Evolutionary conservation across 2,113 vertebrate species (phyloP).

Genomic region (Nothocercus nigrocapillus): DNA sequence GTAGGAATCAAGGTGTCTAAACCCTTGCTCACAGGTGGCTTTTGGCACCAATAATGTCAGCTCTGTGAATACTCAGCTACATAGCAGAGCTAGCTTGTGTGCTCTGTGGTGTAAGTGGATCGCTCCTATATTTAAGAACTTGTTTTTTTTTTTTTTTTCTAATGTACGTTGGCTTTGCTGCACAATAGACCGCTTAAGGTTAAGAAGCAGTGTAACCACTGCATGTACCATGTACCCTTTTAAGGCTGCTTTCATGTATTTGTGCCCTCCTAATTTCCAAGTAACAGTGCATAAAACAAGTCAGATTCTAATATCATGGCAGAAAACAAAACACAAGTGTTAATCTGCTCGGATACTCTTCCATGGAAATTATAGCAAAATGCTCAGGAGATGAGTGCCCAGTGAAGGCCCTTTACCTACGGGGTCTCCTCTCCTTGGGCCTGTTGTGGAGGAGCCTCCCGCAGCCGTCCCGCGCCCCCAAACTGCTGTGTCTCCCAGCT

Average conservation of each 20-base stretch:
- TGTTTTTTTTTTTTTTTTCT: background rate
- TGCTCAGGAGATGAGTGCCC: background rate
- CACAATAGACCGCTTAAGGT: background rate
- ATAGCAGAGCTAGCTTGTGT: background rate
- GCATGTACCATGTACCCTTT: background rate
- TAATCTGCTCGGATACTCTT: background rate
- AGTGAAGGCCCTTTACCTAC: background rate
- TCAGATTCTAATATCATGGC: background rate
- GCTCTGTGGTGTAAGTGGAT: background rate
- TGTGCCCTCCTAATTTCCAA: background rate
- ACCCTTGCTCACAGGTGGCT: background rate
- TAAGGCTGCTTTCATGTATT: background rate
- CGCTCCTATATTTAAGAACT: background rate
- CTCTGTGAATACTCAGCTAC: background rate
- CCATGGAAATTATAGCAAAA: background rate
- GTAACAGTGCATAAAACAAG: background rate
- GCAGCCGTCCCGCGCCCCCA: accelerated
- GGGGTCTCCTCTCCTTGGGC: background rate
- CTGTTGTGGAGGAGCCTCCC: accelerated
- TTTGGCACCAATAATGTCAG: background rate
- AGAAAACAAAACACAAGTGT: background rate
- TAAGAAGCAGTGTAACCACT: background rate
- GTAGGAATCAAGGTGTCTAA: background rate
- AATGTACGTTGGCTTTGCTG: background rate
- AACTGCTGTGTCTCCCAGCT: background rate